Percentiles rank a stretch among this genome's conserved stretches.
Conservation (phyloP, 2,113 vertebrate species). For the Amia ocellicauda region DNA sequence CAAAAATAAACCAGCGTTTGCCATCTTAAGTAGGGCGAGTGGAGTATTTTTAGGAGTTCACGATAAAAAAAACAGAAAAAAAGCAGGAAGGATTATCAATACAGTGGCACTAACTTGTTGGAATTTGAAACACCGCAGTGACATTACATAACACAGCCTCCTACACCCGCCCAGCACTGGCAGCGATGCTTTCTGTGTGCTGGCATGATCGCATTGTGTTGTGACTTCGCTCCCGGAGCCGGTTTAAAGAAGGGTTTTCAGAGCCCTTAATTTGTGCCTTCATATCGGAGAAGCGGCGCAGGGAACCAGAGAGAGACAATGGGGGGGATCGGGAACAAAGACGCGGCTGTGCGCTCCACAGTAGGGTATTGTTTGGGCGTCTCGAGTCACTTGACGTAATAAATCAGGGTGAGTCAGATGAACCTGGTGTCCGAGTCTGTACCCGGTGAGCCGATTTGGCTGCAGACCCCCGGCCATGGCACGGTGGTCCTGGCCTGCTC, state of each 20-base stretch:
- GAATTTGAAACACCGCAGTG: slow-evolving; percentile 33
- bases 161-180: neutral
- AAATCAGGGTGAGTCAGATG: no score
- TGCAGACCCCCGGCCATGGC: no score
- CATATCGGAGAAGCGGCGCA: slow-evolving; percentile 48
- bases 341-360: no score
- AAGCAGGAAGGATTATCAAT: neutral
- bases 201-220: no score
- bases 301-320: slow-evolving; percentile 48
- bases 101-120: slow-evolving; percentile 8
- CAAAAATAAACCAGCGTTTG: slow-evolving; percentile 5
- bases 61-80: slow-evolving; percentile 14
- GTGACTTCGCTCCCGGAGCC: neutral
- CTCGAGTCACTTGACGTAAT: no score
- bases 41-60: neutral
- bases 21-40: neutral
- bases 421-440: no score
- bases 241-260: slow-evolving; percentile 5
- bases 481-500: no score
- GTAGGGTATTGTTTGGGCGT: no score
- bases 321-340: no score
- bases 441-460: no score
- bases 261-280: slow-evolving; percentile 27
- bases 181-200: no score
- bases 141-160: slow-evolving; percentile 40